Percentiles rank a stretch among this genome's conserved stretches.
These are phyloP conservation scores for Athripsodes cinereus DNA, from an alignment of 2,888 invertebrate genomes.

Conservation along the genomic window DNA sequence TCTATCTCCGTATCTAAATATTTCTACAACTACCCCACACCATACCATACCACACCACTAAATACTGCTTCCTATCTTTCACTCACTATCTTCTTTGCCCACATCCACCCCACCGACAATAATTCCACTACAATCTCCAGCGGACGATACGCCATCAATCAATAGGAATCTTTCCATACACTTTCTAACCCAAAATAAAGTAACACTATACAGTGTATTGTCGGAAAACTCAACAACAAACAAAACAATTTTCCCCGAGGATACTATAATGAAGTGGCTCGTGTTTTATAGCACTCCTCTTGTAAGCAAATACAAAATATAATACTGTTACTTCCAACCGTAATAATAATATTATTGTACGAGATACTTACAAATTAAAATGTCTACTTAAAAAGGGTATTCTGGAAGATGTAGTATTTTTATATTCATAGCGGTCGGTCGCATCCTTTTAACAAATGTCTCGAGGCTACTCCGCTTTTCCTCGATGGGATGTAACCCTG, in stretches of 20 bases:
- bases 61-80: no score
- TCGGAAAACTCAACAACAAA: neutral
- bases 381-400: neutral
- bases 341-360: neutral
- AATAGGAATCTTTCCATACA: no score
- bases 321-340: no score
- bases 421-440: slow-evolving; percentile 2
- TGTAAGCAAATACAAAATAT: neutral
- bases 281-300: neutral
- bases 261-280: neutral
- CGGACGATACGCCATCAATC: no score
- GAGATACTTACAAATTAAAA: neutral
- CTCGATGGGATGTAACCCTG: neutral
- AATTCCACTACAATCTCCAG: no score
- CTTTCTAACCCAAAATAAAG: neutral
- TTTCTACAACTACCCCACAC: slow-evolving; percentile 5
- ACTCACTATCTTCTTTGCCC: no score
- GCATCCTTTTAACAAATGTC: slow-evolving; percentile 5
- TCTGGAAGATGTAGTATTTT: neutral
- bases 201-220: no score
- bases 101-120: no score
- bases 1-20: slow-evolving; percentile 26
- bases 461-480: neutral
- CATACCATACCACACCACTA: neutral
- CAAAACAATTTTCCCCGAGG: neutral